Evolutionary conservation across 1,140 invertebrate genomes (phyloP).

Genomic region (Vollenhovia emeryi): DNA sequence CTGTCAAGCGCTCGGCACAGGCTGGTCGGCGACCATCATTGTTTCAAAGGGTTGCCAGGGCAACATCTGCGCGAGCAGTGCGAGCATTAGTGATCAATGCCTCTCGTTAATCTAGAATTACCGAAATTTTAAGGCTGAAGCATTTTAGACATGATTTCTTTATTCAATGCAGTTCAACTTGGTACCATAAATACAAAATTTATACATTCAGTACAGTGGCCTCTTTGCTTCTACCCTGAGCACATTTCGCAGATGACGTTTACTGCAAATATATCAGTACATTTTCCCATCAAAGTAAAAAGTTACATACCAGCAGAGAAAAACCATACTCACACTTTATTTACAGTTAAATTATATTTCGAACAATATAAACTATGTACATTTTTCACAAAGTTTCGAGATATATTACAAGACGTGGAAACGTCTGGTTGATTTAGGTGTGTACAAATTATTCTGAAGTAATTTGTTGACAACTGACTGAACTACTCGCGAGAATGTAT

Average conservation of each 20-base stretch:
- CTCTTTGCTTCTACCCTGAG: background rate
- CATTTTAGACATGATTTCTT: background rate
- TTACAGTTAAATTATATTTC: background rate
- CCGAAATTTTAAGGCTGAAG: background rate
- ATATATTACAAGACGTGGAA: background rate
- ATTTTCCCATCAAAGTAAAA: background rate
- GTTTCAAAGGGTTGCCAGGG: conserved; percentile 72
- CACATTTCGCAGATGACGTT: background rate
- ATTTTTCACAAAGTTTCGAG: background rate
- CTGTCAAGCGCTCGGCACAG: conserved; percentile 60
- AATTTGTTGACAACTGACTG: background rate
- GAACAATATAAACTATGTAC: background rate
- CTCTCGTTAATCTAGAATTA: background rate
- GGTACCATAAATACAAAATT: background rate
- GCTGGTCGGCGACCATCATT: conserved; percentile 71
- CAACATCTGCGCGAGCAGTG: conserved; percentile 63
- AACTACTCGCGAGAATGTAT: background rate
- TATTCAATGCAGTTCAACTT: background rate
- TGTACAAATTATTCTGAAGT: background rate
- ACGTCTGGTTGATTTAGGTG: background rate
- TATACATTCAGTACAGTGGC: background rate
- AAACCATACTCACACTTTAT: background rate
- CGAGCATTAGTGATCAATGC: conserved; percentile 64
- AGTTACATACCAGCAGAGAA: background rate
- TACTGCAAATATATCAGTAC: background rate